Conservation (phyloP, 2,888 invertebrate genomes). For the Coelinius sp. region DNA sequence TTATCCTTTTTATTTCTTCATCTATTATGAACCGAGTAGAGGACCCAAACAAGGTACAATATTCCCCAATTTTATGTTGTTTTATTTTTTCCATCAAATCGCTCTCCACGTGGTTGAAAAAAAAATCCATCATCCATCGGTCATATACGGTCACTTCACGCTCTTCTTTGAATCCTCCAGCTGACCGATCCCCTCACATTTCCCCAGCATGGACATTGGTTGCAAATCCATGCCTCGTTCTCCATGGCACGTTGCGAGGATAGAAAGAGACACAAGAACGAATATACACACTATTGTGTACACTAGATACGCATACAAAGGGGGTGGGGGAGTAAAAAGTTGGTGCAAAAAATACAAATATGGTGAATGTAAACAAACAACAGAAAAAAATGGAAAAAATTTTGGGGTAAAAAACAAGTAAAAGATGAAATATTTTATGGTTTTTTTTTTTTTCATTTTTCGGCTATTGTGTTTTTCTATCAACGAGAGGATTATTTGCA, state of each 20-base stretch:
- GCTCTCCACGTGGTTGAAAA: neutral
- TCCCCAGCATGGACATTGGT: constrained; percentile 46
- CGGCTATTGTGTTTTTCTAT: neutral
- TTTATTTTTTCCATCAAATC: neutral
- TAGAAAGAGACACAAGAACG: constrained; percentile 34
- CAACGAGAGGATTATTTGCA: neutral
- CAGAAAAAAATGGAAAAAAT: constrained; percentile 39
- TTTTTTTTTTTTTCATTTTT: constrained; percentile 6
- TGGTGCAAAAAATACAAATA: constrained; percentile 11
- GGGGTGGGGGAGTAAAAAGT: neutral
- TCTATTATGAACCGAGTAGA: neutral
- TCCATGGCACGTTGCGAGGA: constrained; percentile 52
- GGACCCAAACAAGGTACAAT: neutral
- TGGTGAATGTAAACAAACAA: constrained; percentile 39
- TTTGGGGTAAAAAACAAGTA: neutral
- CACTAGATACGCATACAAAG: constrained; percentile 17
- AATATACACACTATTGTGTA: constrained; percentile 20
- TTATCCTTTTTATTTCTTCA: neutral
- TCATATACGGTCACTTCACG: neutral
- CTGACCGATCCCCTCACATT: neutral
- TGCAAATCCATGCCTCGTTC: constrained; percentile 55
- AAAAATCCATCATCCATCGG: neutral
- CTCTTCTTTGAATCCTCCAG: neutral
- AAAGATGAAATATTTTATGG: constrained; percentile 12
- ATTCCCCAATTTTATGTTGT: neutral